Evolutionary conservation across 1,140 invertebrate genomes (phyloP), one percentile per base, ranked within the genome.

Genomic region (Pinna nobilis): DNA sequence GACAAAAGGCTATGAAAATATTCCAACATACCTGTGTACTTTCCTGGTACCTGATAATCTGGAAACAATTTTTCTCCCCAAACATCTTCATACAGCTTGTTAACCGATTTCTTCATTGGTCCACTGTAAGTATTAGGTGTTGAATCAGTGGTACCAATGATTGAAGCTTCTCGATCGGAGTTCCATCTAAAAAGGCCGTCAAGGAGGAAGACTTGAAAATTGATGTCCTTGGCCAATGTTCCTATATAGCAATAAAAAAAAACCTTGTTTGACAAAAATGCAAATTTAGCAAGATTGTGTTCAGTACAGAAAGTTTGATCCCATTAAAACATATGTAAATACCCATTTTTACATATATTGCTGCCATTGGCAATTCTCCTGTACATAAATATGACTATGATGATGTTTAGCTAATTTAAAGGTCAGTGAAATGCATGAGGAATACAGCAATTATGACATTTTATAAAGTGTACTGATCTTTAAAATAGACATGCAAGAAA

Each of bases 21-120:
- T n/a, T n/a, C n/a, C n/a, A n/a, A n/a, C n/a, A 68, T 73, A 77
- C 75, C 75, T 68, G 75, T 77, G 64, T 77, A 73, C 59, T 73
- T 67, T 7, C 23, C 65, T 44, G 74, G 69, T 30, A 61, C 30
- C n/a, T 50, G 41, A 33, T 64, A 76, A 5, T 67, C 41, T 15
- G 63, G 30, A 32, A 64, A 57, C 32, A 65, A 49, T 59, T 53
- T 44, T 23, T 68, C 53, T 15, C 72, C 72, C 32, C 55, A 60
- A 32, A 78, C 13, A 33, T 76, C 69, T 39, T 64, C n/a, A 30
- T 47, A 65, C 6, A 75, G 63, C 50, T 30, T 47, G 33, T 80
- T 80, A n/a, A 68, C 51, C n/a, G 64, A 41, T 20, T 80, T 44
- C 37, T 66, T 65, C 25, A 77, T 41, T 23, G 25, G 35, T 20